A percentile compares a stretch with the other conserved stretches of the same genome.
These are phyloP conservation scores for Solenopsis invicta DNA, from an alignment of 1,140 invertebrate species.

Conservation along the genomic window DNA sequence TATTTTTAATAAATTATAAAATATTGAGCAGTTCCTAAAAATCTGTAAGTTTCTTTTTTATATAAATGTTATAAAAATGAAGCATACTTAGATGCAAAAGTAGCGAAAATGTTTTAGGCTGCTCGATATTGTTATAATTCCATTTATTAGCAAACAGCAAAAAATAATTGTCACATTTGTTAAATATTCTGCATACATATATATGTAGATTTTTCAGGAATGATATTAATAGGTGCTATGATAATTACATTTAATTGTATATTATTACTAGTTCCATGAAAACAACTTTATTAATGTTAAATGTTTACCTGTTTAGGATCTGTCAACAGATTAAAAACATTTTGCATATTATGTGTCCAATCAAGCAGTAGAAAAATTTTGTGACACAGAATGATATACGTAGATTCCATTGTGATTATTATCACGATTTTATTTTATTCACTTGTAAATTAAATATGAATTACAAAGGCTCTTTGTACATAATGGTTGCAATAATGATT, in stretches of 20 bases:
- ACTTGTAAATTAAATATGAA: conserved; percentile 86
- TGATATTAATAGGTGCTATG: neutral
- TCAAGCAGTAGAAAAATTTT: conserved; percentile 16
- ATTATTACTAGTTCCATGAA: neutral
- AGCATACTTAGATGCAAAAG: neutral
- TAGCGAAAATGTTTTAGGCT: neutral
- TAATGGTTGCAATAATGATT: conserved; percentile 84
- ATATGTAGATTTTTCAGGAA: neutral
- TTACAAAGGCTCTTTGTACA: conserved; percentile 87
- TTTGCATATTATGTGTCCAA: neutral
- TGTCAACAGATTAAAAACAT: neutral
- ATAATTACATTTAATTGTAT: conserved; percentile 36
- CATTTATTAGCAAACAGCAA: neutral
- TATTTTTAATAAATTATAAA: conserved; percentile 20
- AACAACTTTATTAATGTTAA: conserved; percentile 36
- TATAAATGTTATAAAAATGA: conserved; percentile 28
- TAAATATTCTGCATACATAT: neutral
- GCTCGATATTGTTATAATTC: conserved; percentile 28
- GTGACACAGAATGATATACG: conserved; percentile 22
- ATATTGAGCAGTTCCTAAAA: conserved; percentile 12
- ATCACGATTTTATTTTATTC: conserved; percentile 83
- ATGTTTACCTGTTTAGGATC: conserved; percentile 24
- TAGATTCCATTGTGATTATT: conserved; percentile 73
- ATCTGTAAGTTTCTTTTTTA: conserved; percentile 1
- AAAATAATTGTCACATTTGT: conserved; percentile 17